Evolutionary conservation across 1,140 invertebrate genomes (phyloP).

Genomic region (Drosophila ironensis): DNA sequence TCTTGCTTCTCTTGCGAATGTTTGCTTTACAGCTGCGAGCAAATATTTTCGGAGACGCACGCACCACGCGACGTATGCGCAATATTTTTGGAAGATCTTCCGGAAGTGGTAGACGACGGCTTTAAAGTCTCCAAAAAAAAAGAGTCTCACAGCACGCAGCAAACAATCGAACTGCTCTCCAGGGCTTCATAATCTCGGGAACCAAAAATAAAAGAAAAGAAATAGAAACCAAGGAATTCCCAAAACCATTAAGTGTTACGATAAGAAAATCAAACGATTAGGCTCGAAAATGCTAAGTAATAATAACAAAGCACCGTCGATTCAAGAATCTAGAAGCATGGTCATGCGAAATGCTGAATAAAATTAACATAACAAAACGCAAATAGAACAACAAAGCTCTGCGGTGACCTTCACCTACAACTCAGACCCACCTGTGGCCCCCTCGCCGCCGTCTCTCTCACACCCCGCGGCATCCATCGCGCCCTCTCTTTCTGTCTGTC

Average conservation of each 20-base stretch:
- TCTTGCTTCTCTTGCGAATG: background rate
- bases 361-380: conserved; percentile 22
- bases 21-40: conserved; percentile 37
- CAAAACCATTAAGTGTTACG: background rate
- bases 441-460: background rate
- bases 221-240: background rate
- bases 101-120: too few species aligned
- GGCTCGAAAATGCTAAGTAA: too few species aligned
- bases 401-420: conserved; percentile 56
- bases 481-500: background rate
- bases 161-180: too few species aligned
- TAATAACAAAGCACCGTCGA: too few species aligned
- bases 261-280: too few species aligned
- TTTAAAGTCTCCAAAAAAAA: too few species aligned
- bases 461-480: background rate
- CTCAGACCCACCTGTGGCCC: conserved; percentile 16
- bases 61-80: conserved; percentile 45
- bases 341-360: too few species aligned
- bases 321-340: too few species aligned
- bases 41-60: too few species aligned
- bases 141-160: too few species aligned
- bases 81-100: conserved; percentile 10
- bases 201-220: too few species aligned
- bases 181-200: too few species aligned
- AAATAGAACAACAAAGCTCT: conserved; percentile 23